Conservation (phyloP, 2,797 vertebrate species). For the Scomberomorus guttatus region DNA sequence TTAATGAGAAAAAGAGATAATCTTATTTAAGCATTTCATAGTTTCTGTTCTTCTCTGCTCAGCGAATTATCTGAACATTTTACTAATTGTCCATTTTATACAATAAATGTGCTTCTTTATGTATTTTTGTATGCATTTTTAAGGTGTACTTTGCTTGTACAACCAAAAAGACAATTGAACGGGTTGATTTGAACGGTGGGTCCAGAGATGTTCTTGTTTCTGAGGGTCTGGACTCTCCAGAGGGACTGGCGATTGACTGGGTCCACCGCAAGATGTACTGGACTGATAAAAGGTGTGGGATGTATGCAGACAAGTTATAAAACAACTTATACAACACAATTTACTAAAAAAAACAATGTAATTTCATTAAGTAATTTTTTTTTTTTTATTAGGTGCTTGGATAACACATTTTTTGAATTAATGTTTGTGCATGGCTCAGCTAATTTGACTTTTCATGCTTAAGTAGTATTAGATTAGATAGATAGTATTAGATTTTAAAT, state of each 20-base stretch:
- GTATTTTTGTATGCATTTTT: constrained; percentile 45
- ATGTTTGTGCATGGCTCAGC: too few relatives aligned
- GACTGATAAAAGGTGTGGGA: constrained; percentile 90
- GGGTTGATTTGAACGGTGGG: constrained; percentile 87
- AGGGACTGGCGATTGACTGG: constrained; percentile 94
- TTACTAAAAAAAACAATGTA: not conserved
- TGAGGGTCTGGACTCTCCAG: constrained; percentile 82
- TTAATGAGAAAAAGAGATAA: not conserved
- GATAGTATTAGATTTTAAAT: not conserved
- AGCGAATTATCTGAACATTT: not conserved
- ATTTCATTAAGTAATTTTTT: too few relatives aligned
- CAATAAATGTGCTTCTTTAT: not conserved
- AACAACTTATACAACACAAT: not conserved
- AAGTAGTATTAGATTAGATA: not conserved
- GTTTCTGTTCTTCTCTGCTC: not conserved
- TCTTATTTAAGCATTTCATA: not conserved
- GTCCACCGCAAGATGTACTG: constrained; percentile 92
- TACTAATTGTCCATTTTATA: not conserved
- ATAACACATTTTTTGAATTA: too few relatives aligned
- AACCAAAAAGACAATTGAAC: constrained; percentile 88
- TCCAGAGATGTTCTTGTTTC: constrained; percentile 85
- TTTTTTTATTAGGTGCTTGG: not conserved
- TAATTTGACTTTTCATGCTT: not conserved
- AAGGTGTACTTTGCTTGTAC: constrained; percentile 94
- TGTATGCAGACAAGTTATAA: not conserved